phyloP scores from a whole-genome alignment of 2,797 vertebrate species.

The Lutjanus campechanus region DNA sequence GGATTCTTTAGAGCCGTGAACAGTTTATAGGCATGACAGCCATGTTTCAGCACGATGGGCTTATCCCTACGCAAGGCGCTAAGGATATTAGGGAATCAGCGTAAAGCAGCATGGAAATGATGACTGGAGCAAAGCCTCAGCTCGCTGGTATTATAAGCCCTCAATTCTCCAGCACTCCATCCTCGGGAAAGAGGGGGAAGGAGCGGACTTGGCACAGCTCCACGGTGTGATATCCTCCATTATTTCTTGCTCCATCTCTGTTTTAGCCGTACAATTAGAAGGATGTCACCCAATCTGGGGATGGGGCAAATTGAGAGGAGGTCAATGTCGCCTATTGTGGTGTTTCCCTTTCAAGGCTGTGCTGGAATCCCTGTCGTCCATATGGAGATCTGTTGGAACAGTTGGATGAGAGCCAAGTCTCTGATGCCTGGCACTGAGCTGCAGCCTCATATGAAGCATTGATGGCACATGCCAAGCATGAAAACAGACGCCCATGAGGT shows the following conservation, averaged over 20 bases:
- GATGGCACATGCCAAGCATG: slow-evolving; percentile 49
- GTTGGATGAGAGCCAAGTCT: slow-evolving; percentile 61
- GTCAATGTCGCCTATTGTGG: slow-evolving; percentile 65
- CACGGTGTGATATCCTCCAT: slow-evolving; percentile 71
- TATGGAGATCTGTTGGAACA: slow-evolving; percentile 56
- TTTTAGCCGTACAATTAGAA: slow-evolving; percentile 70
- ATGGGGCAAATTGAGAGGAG: slow-evolving; percentile 55
- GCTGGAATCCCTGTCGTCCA: slow-evolving; percentile 53
- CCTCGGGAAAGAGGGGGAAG: slow-evolving; percentile 59
- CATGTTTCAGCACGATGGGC: slow-evolving; percentile 84
- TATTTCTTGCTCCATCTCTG: slow-evolving; percentile 72
- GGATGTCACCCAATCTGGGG: slow-evolving; percentile 69
- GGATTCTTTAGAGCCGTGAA: slow-evolving; percentile 86
- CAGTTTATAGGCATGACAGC: slow-evolving; percentile 86
- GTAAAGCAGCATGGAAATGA: slow-evolving; percentile 88
- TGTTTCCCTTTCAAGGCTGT: slow-evolving; percentile 40
- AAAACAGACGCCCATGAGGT: slow-evolving; percentile 52
- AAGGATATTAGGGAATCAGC: slow-evolving; percentile 89
- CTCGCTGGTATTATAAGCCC: slow-evolving; percentile 81
- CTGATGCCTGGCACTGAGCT: slow-evolving; percentile 43
- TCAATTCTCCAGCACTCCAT: slow-evolving; percentile 71
- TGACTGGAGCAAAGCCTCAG: slow-evolving; percentile 86
- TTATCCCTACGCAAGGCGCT: slow-evolving; percentile 86
- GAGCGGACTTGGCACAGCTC: slow-evolving; percentile 71
- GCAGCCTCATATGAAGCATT: slow-evolving; percentile 31